Evolutionary conservation across 2,888 invertebrate genomes (phyloP), one percentile per base, ranked within the genome.

Genomic region (Carterocephalus palaemon): DNA sequence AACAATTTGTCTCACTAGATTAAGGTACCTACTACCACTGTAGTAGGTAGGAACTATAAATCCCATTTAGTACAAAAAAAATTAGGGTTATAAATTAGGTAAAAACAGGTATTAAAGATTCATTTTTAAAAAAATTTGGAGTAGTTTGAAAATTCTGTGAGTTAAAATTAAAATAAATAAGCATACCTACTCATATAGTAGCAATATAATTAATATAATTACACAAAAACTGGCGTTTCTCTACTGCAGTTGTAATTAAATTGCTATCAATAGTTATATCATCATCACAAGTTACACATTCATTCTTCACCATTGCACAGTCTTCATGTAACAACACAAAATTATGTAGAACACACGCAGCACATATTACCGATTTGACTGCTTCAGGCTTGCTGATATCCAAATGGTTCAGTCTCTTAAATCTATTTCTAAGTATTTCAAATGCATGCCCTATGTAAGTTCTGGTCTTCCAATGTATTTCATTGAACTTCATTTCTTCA

Each of bases 401-500:
- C 49, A 85, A 71, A 41, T 75, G 65, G 56, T 70, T 82, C 29
- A 86, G 54, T 61, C 75, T 81, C 39, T 64, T 70, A 60, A 85
- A 84, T 51, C 71, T 77, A 29, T 75, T 74, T 52, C 68, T 78
- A 15, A 85, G 54, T 46, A 80, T 53, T 54, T 81, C 80, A 72
- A 86, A 83, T 8, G 86, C 79, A 57, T 70, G 68, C 4, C 74
- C 70, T 56, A 86, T 80, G 47, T 82, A 83, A 37, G 68, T 67
- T 3, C 67, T 64, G 15, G 82, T 67, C 51, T 75, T 81, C 79
- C 78, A 77, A 56, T 81, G 83, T 12, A 72, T 55, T 52, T 85
- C 80, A 69, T 86, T 86, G 51, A 81, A 85, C 56, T 78, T 85
- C 71, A 82, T 82, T 56, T 86, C 85, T 58, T 86, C 86, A 59